A percentile compares a stretch with the other conserved stretches of the same genome.
These are phyloP conservation scores for Garra rufa DNA, from an alignment of 2,113 vertebrate genomes.

Conservation along the genomic window DNA sequence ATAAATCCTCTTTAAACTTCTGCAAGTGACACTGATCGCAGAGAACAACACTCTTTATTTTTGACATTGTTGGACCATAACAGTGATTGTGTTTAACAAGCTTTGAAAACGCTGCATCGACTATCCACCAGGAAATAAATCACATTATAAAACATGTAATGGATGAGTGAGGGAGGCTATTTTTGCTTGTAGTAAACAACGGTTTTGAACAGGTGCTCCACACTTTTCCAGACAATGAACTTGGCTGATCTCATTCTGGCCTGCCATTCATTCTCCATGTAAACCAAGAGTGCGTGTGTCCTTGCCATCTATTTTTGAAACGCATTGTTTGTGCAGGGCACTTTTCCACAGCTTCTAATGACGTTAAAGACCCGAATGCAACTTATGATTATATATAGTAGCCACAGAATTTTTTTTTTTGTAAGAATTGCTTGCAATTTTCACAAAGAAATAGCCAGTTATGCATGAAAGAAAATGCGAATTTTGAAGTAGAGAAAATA, in stretches of 20 bases:
- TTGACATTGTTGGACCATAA: background rate
- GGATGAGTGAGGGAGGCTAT: slow-evolving; percentile 60
- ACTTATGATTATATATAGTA: background rate
- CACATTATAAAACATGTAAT: slow-evolving; percentile 57
- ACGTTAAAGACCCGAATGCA: background rate
- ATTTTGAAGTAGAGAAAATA: background rate
- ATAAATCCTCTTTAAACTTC: background rate
- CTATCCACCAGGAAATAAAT: slow-evolving; percentile 57
- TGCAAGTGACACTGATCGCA: background rate
- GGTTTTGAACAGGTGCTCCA: slow-evolving; percentile 72
- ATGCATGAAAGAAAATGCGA: background rate
- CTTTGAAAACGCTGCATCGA: background rate
- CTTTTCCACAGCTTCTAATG: slow-evolving; percentile 22
- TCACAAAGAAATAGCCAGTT: background rate
- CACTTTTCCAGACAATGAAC: slow-evolving; percentile 67
- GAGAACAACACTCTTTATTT: background rate
- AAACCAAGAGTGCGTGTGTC: slow-evolving; percentile 49
- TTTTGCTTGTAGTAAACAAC: slow-evolving; percentile 69
- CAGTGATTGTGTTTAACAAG: slow-evolving; percentile 4
- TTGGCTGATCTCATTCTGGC: slow-evolving; percentile 61
- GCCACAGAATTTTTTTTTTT: no score
- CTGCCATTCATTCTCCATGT: slow-evolving; percentile 40
- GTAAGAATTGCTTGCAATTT: background rate
- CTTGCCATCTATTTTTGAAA: slow-evolving; percentile 57
- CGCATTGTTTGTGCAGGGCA: background rate